These are phyloP conservation scores for Tenthredo scrophulariae DNA, from an alignment of 2,888 invertebrate species.

Conservation along the genomic window DNA sequence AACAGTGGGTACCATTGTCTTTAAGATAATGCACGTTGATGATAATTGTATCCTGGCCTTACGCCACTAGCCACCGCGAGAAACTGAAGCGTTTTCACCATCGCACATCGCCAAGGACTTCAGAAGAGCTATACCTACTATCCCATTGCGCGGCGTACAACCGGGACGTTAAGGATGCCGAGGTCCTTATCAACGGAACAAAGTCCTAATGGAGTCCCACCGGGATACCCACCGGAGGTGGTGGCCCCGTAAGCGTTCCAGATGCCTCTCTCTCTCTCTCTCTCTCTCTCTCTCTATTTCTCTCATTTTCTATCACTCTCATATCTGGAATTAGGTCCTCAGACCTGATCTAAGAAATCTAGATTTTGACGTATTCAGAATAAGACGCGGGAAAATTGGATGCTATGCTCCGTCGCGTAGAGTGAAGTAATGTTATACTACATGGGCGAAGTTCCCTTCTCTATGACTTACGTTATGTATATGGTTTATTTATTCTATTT, in stretches of 20 bases:
- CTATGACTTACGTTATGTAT: neutral
- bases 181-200: constrained; percentile 51
- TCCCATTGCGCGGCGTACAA: neutral
- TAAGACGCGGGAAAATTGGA: neutral
- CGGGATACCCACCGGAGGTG: constrained; percentile 12
- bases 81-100: constrained; percentile 29
- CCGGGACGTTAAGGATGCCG: constrained; percentile 9
- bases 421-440: neutral
- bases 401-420: neutral
- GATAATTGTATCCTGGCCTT: constrained; percentile 38
- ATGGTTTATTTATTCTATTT: constrained; percentile 24
- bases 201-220: constrained; percentile 52
- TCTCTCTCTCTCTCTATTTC: neutral
- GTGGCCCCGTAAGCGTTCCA: constrained; percentile 30
- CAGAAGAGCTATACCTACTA: neutral
- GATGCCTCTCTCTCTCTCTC: constrained; percentile 4
- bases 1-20: constrained; percentile 12
- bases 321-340: neutral
- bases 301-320: neutral
- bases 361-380: neutral
- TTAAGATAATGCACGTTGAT: constrained; percentile 12
- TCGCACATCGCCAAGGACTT: neutral
- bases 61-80: constrained; percentile 5
- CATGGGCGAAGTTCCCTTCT: neutral
- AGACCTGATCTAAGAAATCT: neutral